Evolutionary conservation across 2,113 vertebrate genomes (phyloP), one percentile per base, ranked within the genome.

Genomic region (Miniopterus natalensis): DNA sequence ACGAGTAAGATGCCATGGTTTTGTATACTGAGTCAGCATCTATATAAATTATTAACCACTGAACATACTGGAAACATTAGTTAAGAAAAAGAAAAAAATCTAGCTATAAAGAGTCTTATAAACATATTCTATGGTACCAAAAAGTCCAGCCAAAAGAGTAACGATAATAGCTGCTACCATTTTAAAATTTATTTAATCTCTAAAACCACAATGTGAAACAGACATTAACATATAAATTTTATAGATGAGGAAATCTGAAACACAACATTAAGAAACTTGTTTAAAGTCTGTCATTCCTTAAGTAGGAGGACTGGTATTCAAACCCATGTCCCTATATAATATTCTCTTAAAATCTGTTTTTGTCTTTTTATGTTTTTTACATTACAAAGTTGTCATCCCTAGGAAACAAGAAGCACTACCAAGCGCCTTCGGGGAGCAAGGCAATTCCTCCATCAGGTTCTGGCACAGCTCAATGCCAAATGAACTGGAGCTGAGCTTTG

Each of bases 41-140:
- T 74, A 92, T 20, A 73, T 51, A 83, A 86, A 92, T 36, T 74
- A 86, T 75, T 84, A 93, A 70, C 45, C 83, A 83, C 29, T 88
- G 20, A 95, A 90, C 75, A 96, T 70, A 90, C 5, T 90, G 29
- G 90, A 95, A 92, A 84, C 11, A 94, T 49, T 65, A 71, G 49
- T 66, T 55, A 57, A 77, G 47, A 71, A 73, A 93, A 74, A 55
- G 18, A 47, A 42, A 79, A 70, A 45, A 23, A 21, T 65, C 55
- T 8, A 89, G 40, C n/a, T 66, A 51, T 2, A 61, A 78, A 90
- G 14, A 95, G 6, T 66, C 55, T 90, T 79, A 36, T 31, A 84
- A 95, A 45, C 31, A 59, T 77, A 92, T 71, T 89, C 31, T 47
- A 61, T 11, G 59, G 55, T 55, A 9, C 51, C 59, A 18, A 87